Percentiles rank a stretch among this genome's conserved stretches.
Evolutionary conservation across 2,113 vertebrate genomes (phyloP).

Genomic region (Leucosticte australis): DNA sequence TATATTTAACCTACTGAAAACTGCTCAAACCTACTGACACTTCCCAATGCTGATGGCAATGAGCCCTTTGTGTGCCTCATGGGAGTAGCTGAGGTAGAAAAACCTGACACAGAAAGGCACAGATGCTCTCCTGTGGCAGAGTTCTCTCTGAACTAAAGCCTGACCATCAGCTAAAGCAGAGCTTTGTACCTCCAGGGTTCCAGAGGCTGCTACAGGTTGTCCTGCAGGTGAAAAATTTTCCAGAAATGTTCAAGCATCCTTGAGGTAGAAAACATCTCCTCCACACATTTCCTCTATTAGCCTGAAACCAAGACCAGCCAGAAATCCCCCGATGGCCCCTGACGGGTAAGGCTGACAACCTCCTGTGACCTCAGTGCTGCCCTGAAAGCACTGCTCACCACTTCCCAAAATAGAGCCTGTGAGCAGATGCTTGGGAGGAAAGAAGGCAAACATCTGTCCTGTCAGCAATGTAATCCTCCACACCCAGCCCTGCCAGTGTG

Average conservation of each 20-base stretch:
- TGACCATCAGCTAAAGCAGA: not conserved
- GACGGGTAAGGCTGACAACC: not conserved
- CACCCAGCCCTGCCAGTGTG: not conserved
- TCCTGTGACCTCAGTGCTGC: not conserved
- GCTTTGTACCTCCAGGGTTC: not conserved
- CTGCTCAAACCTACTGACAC: not conserved
- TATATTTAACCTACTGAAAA: not conserved
- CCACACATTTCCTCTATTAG: not conserved
- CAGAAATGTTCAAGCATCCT: not conserved
- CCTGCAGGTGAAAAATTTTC: not conserved
- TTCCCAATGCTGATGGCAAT: not conserved
- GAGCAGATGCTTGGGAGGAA: conserved; percentile 37
- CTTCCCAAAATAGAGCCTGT: not conserved
- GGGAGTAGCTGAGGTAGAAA: accelerated
- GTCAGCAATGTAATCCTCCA: not conserved
- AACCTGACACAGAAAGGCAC: not conserved
- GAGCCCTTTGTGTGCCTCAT: no score
- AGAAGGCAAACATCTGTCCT: conserved; percentile 37
- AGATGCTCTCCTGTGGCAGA: not conserved
- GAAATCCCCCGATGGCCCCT: not conserved
- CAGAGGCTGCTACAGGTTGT: not conserved
- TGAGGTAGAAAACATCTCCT: not conserved
- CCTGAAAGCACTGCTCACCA: not conserved
- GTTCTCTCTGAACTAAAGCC: not conserved
- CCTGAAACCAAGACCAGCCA: not conserved